Conservation (phyloP, 2,113 vertebrate species). For the Centrocercus urophasianus region DNA sequence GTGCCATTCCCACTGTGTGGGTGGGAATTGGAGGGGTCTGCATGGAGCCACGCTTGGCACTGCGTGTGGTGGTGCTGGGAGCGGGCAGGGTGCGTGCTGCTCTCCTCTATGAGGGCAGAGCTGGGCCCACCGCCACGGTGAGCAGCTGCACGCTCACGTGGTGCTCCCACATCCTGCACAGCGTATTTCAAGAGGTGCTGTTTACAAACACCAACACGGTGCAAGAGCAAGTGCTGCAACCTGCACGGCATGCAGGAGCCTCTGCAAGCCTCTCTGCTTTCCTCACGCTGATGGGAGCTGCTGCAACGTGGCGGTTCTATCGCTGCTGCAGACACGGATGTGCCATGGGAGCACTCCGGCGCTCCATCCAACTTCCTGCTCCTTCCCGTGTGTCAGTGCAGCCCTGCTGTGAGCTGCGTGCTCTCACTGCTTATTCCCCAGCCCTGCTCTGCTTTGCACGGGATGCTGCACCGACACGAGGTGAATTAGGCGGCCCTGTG, state of each 20-base stretch:
- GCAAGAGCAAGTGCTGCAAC: background rate
- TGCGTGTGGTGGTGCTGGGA: background rate
- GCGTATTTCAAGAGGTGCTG: background rate
- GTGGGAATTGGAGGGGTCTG: fast-evolving
- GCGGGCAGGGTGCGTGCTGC: background rate
- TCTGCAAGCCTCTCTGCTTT: fast-evolving
- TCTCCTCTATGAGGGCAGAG: background rate
- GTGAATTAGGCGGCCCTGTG: background rate
- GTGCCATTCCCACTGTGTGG: background rate
- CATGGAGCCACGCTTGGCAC: background rate
- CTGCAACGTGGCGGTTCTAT: background rate
- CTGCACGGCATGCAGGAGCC: fast-evolving
- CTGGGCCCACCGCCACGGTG: background rate
- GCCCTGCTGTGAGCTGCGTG: fast-evolving
- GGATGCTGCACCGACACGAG: background rate
- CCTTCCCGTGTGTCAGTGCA: fast-evolving
- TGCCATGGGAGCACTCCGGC: background rate
- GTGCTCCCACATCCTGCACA: conserved; percentile 16
- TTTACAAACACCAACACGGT: background rate
- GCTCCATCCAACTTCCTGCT: background rate
- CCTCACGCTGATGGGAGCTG: fast-evolving
- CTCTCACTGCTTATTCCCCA: background rate
- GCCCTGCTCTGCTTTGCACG: fast-evolving
- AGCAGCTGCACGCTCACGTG: background rate
- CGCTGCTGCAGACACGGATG: background rate